Evolutionary conservation across 2,797 vertebrate species (phyloP).

Genomic region (Danionella dracula): DNA sequence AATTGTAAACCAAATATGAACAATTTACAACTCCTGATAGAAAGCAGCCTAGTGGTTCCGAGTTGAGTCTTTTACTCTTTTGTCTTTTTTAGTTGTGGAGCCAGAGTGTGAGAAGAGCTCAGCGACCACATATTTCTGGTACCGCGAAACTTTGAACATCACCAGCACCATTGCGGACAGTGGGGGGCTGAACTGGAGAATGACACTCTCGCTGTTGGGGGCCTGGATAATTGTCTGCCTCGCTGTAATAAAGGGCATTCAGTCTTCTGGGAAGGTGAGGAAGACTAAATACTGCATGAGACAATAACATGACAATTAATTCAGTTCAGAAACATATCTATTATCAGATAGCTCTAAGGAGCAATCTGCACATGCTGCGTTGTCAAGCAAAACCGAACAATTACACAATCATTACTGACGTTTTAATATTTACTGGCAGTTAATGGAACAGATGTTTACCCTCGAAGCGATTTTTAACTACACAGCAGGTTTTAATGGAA

Average conservation of each 20-base stretch:
- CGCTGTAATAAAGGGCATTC: constrained; percentile 95
- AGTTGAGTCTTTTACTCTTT: neutral
- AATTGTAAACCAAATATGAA: too few relatives aligned
- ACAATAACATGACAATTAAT: neutral
- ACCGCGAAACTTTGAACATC: constrained; percentile 89
- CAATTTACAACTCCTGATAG: too few relatives aligned
- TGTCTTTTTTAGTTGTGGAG: constrained; percentile 74
- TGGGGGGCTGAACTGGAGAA: constrained; percentile 93
- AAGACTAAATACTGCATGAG: neutral
- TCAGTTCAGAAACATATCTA: neutral
- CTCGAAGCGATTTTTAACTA: neutral
- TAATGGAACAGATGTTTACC: neutral
- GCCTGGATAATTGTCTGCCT: constrained; percentile 93
- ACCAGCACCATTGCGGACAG: constrained; percentile 89
- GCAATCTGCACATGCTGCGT: neutral
- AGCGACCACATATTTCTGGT: constrained; percentile 98
- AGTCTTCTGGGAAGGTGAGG: constrained; percentile 85
- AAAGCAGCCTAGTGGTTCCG: too few relatives aligned
- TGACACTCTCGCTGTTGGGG: constrained; percentile 86
- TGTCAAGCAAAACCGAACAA: neutral
- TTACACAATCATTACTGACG: neutral
- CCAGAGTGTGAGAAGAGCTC: constrained; percentile 95
- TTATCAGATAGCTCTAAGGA: neutral
- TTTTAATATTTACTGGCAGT: neutral
- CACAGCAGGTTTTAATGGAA: neutral